Base-by-base conservation (phyloP, 2,888 invertebrate species). In the Cataglyphis livida region DNA sequence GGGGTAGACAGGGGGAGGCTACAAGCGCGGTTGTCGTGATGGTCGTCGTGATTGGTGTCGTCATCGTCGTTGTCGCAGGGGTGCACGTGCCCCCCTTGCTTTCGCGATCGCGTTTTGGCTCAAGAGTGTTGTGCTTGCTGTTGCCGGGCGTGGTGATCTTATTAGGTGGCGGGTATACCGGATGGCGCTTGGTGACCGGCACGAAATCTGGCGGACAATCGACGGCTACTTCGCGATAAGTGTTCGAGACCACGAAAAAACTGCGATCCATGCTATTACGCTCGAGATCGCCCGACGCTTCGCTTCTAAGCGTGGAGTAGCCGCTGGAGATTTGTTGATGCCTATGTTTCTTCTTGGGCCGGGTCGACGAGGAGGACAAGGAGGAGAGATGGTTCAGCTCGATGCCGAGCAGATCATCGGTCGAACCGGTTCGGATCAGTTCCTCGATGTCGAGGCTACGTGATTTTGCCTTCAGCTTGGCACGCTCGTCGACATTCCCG, bases 131-230 rank as follows among this genome's bases (percentile, higher is more conserved):
- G 66, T 90, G 88, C 84, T 92, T 91, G 90, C 88, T 87, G 90
- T 75, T 89, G 12, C 66, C 79, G 62, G 90, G 90, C n/a, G 51
- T 51, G 51, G n/a, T n/a, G 15, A 89, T 90, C 83, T 91, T 93
- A 84, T 89, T 91, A 9, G 94, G 94, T 73, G 94, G 94, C n/a
- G 94, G 94, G 84, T 94, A 94, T 44, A 94, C 93, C 71, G 94
- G 94, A 82, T 94, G 94, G 85, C 92, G 85, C 87, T 94, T 94
- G 59, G 94, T 90, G 7, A 94, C 91, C 54, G 94, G 94, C 10
- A 94, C 86, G 71, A 94, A 94, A 79, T 94, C 94, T 28, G 92
- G 89, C 9, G 94, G 94, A 87, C 94, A 94, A 78, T 94, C 94
- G 74, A 94, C 94, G 28, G 94, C 94, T 38, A 94, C 93, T 83